Evolutionary conservation across 2,888 invertebrate genomes (phyloP).

Genomic region (Mesorhabditis spiculigera): DNA sequence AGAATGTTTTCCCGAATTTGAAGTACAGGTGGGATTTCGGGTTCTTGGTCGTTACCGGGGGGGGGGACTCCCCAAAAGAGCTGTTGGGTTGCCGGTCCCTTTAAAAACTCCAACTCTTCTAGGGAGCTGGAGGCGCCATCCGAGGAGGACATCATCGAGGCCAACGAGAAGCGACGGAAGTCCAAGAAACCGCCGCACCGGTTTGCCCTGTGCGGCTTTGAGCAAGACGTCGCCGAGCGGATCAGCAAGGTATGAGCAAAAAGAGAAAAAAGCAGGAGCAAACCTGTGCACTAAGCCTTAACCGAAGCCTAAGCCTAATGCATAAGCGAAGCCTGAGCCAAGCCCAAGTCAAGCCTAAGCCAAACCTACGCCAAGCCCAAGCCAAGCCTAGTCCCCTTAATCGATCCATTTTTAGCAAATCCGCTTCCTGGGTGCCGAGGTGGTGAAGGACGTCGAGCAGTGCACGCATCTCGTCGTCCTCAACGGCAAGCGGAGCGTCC

Average conservation of each 20-base stretch:
- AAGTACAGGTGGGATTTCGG: constrained; percentile 27
- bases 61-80: no score
- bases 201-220: constrained; percentile 27
- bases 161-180: background rate
- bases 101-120: background rate
- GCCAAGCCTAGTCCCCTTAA: background rate
- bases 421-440: constrained; percentile 76
- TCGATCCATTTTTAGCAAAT: constrained; percentile 63
- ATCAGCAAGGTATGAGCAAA: constrained; percentile 16
- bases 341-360: no score
- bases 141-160: constrained; percentile 9
- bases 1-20: constrained; percentile 34
- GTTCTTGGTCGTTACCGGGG: no score
- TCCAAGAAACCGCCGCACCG: background rate
- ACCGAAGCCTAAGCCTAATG: no score
- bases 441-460: constrained; percentile 75
- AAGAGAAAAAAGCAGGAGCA: no score
- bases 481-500: constrained; percentile 20
- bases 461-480: constrained; percentile 83
- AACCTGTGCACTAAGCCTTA: no score
- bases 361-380: no score
- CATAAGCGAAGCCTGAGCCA: no score
- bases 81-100: no score
- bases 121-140: constrained; percentile 14
- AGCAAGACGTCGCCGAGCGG: constrained; percentile 17